phyloP scores from a whole-genome alignment of 2,797 vertebrate species.

The Microctenopoma lineatum region DNA sequence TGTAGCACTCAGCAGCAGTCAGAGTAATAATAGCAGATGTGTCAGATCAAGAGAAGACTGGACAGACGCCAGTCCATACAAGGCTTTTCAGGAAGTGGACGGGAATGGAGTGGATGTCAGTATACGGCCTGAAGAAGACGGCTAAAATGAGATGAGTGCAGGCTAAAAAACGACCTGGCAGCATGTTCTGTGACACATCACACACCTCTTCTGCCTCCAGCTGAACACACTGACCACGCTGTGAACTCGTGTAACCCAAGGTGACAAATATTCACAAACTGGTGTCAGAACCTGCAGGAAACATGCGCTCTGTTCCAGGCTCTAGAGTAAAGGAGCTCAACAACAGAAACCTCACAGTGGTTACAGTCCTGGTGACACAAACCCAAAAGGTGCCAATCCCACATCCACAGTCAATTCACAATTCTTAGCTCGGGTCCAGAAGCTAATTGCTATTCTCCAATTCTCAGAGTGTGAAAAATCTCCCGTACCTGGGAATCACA shows the following conservation, averaged over 20 bases:
- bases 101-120: conserved; percentile 7
- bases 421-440: conserved; percentile 16
- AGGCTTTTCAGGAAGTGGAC: conserved; percentile 25
- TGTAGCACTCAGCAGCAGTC: conserved; percentile 23
- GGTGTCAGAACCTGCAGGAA: not conserved
- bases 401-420: not conserved
- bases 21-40: conserved; percentile 62
- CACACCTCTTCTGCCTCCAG: conserved; percentile 12
- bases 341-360: not conserved
- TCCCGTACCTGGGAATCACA: not conserved
- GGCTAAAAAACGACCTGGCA: conserved; percentile 6
- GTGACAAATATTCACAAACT: not conserved
- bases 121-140: not conserved
- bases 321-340: not conserved
- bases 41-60: conserved; percentile 32
- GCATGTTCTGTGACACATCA: conserved; percentile 9
- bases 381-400: not conserved
- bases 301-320: not conserved
- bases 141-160: not conserved
- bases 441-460: not conserved
- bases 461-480: not conserved
- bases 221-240: conserved; percentile 16
- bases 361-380: not conserved
- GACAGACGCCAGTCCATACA: conserved; percentile 43
- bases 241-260: not conserved